These are phyloP conservation scores for Athalia circularis DNA, from an alignment of 2,888 invertebrate genomes.

Conservation along the genomic window DNA sequence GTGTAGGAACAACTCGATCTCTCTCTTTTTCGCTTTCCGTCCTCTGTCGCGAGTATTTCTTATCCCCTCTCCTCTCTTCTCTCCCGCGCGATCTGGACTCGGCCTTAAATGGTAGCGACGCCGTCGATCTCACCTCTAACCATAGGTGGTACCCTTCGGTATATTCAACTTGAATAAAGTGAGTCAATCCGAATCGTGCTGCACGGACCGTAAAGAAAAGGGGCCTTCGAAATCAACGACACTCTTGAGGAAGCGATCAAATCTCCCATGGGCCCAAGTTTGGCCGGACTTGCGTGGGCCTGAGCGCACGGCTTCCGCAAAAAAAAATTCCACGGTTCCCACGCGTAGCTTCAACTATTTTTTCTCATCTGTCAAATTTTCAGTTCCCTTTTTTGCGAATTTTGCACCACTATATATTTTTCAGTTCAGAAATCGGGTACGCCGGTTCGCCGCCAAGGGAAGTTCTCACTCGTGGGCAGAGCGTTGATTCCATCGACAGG, in stretches of 20 bases:
- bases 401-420: conserved; percentile 16
- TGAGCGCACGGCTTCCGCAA: no score
- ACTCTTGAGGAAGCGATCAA: no score
- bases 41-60: background rate
- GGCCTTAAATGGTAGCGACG: conserved; percentile 63
- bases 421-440: conserved; percentile 71
- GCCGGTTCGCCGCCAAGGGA: conserved; percentile 70
- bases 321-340: no score
- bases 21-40: background rate
- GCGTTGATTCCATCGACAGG: conserved; percentile 72
- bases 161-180: conserved; percentile 5
- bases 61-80: background rate
- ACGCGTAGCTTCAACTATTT: no score
- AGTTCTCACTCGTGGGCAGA: conserved; percentile 65
- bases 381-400: background rate
- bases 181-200: conserved; percentile 19
- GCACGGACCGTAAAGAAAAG: no score
- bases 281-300: no score
- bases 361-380: no score
- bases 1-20: no score
- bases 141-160: conserved; percentile 29
- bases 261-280: no score
- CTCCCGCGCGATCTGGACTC: conserved; percentile 47
- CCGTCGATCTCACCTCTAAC: conserved; percentile 34
- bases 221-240: no score